These are phyloP conservation scores for Sinosuthora webbiana DNA, from an alignment of 2,113 vertebrate genomes.

Conservation along the genomic window DNA sequence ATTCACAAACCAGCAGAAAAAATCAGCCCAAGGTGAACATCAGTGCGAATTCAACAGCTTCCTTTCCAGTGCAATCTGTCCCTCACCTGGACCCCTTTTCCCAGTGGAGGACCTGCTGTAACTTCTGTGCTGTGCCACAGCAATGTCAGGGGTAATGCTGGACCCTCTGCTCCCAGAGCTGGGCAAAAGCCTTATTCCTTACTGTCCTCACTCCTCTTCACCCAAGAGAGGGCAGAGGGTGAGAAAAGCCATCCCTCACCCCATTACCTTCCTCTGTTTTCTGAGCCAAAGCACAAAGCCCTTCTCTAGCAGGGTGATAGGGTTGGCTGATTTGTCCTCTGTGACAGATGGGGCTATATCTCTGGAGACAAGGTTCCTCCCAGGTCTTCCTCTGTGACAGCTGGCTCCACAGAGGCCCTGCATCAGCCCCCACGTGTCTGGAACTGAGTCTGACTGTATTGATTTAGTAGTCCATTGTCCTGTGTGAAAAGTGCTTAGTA, in stretches of 20 bases:
- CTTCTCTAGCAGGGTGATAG: neutral
- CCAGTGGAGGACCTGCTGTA: accelerated
- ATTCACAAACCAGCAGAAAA: neutral
- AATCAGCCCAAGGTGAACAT: accelerated
- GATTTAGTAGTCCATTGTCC: conserved; percentile 46
- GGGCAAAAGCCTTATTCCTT: neutral
- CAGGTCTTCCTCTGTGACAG: neutral
- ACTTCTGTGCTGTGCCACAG: neutral
- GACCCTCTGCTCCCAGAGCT: neutral
- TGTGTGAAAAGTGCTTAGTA: conserved; percentile 5
- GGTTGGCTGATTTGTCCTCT: neutral
- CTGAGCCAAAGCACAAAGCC: neutral
- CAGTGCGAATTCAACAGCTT: neutral
- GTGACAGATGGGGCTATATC: neutral
- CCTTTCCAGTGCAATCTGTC: accelerated
- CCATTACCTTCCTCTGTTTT: neutral
- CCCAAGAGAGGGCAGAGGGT: neutral
- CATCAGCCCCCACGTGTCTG: neutral
- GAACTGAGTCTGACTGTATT: neutral
- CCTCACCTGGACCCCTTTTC: neutral
- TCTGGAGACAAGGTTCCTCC: conserved; percentile 7
- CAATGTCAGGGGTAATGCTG: neutral
- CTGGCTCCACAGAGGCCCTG: neutral
- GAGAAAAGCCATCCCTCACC: neutral
- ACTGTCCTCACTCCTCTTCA: neutral